A percentile compares a stretch with the other conserved stretches of the same genome.
Evolutionary conservation across 2,888 invertebrate genomes (phyloP).

Genomic region (Allacma fusca): DNA sequence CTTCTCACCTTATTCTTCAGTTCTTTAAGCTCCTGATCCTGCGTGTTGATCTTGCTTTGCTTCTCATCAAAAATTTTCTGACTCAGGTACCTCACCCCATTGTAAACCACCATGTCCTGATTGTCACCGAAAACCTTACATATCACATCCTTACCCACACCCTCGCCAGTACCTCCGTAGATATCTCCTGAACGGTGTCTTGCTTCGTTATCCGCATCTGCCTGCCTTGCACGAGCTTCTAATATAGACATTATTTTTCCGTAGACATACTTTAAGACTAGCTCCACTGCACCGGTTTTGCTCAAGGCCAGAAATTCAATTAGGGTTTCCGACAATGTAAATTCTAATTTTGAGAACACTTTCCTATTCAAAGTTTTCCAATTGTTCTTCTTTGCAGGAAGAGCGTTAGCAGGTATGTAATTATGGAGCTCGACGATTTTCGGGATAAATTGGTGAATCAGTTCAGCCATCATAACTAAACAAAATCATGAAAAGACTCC

Average conservation of each 20-base stretch:
- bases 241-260: constrained; percentile 29
- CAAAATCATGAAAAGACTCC: too few relatives aligned
- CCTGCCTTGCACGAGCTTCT: constrained; percentile 22
- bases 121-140: constrained; percentile 46
- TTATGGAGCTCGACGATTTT: constrained; percentile 80
- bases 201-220: constrained; percentile 33
- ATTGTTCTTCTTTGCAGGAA: constrained; percentile 75
- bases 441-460: constrained; percentile 75
- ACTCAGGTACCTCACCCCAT: constrained; percentile 47
- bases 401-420: constrained; percentile 75
- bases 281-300: constrained; percentile 58
- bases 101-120: constrained; percentile 52
- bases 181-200: neutral
- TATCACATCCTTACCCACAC: constrained; percentile 34
- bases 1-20: constrained; percentile 50
- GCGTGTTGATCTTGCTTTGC: constrained; percentile 31
- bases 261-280: constrained; percentile 36
- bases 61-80: constrained; percentile 45
- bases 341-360: constrained; percentile 65
- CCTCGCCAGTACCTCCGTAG: constrained; percentile 43
- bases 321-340: constrained; percentile 49
- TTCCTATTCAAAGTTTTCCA: constrained; percentile 80
- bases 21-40: constrained; percentile 50
- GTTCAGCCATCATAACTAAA: constrained; percentile 74
- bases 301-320: constrained; percentile 55